Base-by-base conservation (phyloP, 2,888 invertebrate genomes). In the Gonocerus acuteangulatus region DNA sequence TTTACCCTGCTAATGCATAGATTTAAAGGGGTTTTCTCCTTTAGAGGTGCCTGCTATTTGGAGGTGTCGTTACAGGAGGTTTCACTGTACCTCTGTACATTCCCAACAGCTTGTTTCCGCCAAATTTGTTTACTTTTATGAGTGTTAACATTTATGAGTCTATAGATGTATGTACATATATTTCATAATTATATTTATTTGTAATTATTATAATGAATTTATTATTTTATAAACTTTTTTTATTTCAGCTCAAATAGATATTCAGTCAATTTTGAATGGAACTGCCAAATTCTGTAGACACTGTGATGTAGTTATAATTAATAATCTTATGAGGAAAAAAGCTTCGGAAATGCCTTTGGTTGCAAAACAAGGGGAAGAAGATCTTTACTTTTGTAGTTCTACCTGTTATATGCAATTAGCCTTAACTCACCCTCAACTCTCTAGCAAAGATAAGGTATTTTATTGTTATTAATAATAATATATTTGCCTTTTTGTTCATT, bases 221-320 rank as follows among this genome's bases (percentile, higher is more conserved):
- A n/a, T n/a, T n/a, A n/a, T n/a, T n/a, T n/a, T n/a, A n/a, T n/a
- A n/a, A n/a, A n/a, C 27, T 16, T n/a, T 52, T 47, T 39, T 39
- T 15, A 11, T 39, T 75, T 54, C 69, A 79, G 80, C 84, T 48
- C 86, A 87, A 7, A 86, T 92, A 68, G 91, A 91, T 72, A 89
- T 95, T 67, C 93, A 94, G 73, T 89, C 89, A 70, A 88, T 95
- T 69, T 77, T 95, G 47, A 92, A 90, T 71, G 90, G 93, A 3
- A 86, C 87, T 39, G 88, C 89, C 0, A 92, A 91, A 73, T 89
- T 93, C 75, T 95, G 95, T 73, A 83, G 89, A 42, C 90, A 93
- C 72, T 96, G 96, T 74, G 94, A 95, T 72, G 88, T 91, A 51
- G 89, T 92, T n/a, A 87, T 92, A 66, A 75, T 88, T 68, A 87